These are phyloP conservation scores for Ladona fulva DNA, from an alignment of 1,140 invertebrate species.

Conservation along the genomic window DNA sequence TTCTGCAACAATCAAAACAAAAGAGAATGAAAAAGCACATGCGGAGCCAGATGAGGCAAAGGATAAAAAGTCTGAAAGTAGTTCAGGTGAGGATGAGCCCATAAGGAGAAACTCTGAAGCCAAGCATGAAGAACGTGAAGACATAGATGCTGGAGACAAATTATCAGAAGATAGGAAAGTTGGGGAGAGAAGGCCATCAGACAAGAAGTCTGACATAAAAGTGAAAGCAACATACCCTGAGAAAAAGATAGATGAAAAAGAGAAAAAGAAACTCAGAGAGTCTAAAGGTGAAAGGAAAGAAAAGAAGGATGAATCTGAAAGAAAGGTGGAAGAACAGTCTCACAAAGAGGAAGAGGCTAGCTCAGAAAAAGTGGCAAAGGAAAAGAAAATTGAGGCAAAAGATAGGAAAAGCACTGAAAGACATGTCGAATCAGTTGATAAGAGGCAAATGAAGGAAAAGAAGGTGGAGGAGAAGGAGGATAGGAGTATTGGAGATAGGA, in stretches of 20 bases:
- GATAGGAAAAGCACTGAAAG: conserved; percentile 21
- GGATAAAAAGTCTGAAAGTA: background rate
- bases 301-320: background rate
- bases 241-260: conserved; percentile 15
- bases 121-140: background rate
- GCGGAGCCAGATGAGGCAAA: background rate
- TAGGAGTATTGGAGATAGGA: background rate
- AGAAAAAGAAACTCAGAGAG: conserved; percentile 19
- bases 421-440: conserved; percentile 14
- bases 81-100: background rate
- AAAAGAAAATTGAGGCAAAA: conserved; percentile 27
- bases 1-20: too few species aligned
- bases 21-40: conserved; percentile 24
- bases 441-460: background rate
- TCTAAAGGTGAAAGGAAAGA: conserved; percentile 23
- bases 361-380: conserved; percentile 24
- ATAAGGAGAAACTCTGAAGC: background rate
- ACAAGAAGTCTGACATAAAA: background rate
- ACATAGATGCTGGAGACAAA: background rate
- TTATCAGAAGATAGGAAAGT: background rate
- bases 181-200: background rate
- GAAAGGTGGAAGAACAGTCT: background rate
- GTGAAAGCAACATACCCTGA: conserved; percentile 17
- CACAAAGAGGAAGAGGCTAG: background rate
- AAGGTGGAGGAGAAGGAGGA: background rate